Percentiles rank a stretch among this genome's conserved stretches.
Evolutionary conservation across 1,140 invertebrate genomes (phyloP).

Genomic region (Bradysia coprophila): DNA sequence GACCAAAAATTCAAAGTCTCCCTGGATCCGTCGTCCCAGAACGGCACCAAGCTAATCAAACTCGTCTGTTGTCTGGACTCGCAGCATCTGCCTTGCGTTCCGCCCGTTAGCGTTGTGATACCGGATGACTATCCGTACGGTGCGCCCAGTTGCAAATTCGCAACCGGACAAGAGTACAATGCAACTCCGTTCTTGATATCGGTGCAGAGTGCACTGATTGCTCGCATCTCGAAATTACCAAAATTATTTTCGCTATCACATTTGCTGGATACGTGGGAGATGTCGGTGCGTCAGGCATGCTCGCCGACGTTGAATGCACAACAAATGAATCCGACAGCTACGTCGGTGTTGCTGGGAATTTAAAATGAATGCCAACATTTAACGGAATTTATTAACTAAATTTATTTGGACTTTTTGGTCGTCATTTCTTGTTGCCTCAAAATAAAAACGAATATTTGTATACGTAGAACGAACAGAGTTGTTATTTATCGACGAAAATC

Average conservation of each 20-base stretch:
- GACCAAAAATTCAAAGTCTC: constrained; percentile 79
- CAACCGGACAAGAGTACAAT: constrained; percentile 39
- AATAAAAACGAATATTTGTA: no score
- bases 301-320: constrained; percentile 28
- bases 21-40: constrained; percentile 51
- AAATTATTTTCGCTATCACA: constrained; percentile 71
- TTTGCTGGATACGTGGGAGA: constrained; percentile 82
- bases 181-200: constrained; percentile 57
- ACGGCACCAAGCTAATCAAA: constrained; percentile 46
- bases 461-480: background rate
- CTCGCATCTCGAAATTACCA: constrained; percentile 56
- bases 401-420: background rate
- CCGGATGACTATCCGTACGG: constrained; percentile 61
- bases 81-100: constrained; percentile 73
- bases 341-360: background rate
- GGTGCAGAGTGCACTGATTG: constrained; percentile 56
- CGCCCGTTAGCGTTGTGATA: constrained; percentile 67
- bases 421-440: background rate
- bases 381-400: no score
- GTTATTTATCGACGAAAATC: no score
- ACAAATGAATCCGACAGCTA: background rate
- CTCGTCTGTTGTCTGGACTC: constrained; percentile 71
- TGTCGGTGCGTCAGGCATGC: constrained; percentile 79
- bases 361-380: background rate
- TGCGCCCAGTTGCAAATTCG: constrained; percentile 45